phyloP scores from a whole-genome alignment of 37 sponge, comb jelly and placozoan genomes.

The Haliclona indistincta region DNA sequence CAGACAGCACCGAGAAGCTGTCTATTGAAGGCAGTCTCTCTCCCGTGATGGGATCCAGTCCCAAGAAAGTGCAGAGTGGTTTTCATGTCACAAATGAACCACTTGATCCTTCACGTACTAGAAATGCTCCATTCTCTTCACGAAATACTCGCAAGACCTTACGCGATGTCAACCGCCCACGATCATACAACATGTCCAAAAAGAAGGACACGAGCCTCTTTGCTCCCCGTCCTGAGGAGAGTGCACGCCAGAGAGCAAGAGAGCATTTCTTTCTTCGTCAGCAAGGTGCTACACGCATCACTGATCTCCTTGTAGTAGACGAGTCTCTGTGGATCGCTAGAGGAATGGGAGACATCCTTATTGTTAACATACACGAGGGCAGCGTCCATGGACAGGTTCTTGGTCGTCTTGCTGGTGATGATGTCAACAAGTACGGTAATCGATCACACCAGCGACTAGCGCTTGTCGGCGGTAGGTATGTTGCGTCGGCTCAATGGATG shows the following conservation, averaged over 20 bases:
- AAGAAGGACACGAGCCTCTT: background rate
- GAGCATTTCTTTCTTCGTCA: conserved; percentile 23
- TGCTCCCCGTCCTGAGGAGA: conserved; percentile 2
- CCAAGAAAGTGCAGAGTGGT: background rate
- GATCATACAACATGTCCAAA: conserved; percentile 32
- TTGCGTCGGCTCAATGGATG: conserved; percentile 81
- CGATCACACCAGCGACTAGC: conserved; percentile 71
- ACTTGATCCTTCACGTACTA: background rate
- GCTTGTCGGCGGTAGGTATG: conserved; percentile 62
- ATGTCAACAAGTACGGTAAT: conserved; percentile 73
- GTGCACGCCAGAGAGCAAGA: background rate
- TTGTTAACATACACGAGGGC: conserved; percentile 51
- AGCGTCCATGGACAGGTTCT: conserved; percentile 58
- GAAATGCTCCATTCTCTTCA: conserved; percentile 38
- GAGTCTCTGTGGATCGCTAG: conserved; percentile 85
- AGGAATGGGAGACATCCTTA: conserved; percentile 89
- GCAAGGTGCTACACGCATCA: conserved; percentile 75
- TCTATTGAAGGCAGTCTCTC: background rate
- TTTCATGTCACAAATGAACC: conserved; percentile 49
- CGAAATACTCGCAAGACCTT: conserved; percentile 41
- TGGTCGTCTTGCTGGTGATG: conserved; percentile 65
- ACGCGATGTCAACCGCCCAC: background rate
- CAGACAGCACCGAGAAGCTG: background rate
- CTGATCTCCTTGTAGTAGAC: conserved; percentile 72
- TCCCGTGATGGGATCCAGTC: background rate